Conservation (phyloP, 35 echinoderm and acorn worm species). For the Patiria miniata region DNA sequence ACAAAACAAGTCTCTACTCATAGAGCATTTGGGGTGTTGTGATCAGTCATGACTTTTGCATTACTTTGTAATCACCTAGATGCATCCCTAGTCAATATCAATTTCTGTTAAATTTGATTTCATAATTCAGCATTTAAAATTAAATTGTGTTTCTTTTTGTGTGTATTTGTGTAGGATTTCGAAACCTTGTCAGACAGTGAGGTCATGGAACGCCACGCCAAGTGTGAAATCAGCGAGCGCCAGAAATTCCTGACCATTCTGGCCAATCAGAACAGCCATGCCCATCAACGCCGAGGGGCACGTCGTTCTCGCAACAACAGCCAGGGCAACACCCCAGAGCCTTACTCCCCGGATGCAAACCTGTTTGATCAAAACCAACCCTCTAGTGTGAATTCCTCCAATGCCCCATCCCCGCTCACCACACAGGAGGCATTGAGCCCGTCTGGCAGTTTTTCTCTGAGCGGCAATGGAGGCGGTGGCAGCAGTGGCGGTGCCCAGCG, state of each 20-base stretch:
- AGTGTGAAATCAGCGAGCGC: slow-evolving; percentile 77
- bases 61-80: too few relatives aligned
- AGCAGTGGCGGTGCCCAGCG: slow-evolving; percentile 36
- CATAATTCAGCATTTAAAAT: too few relatives aligned
- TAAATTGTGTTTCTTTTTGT: too few relatives aligned
- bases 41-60: too few relatives aligned
- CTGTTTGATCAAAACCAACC: slow-evolving; percentile 36
- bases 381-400: slow-evolving; percentile 32
- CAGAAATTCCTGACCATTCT: slow-evolving; percentile 71
- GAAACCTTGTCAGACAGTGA: slow-evolving; percentile 72
- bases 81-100: too few relatives aligned
- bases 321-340: slow-evolving; percentile 70
- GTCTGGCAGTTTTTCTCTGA: not conserved
- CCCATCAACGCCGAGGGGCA: slow-evolving; percentile 50
- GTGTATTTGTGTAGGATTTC: too few relatives aligned
- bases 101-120: too few relatives aligned
- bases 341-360: slow-evolving; percentile 74
- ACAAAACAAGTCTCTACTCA: too few relatives aligned
- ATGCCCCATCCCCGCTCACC: slow-evolving; percentile 68
- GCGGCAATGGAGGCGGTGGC: slow-evolving; percentile 4
- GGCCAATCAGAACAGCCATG: slow-evolving; percentile 44
- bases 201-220: slow-evolving; percentile 54
- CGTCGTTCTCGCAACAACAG: slow-evolving; percentile 84
- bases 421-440: slow-evolving; percentile 34
- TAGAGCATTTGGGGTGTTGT: too few relatives aligned